phyloP scores from a whole-genome alignment of 1,140 invertebrate species.

The Grapholita molesta region DNA sequence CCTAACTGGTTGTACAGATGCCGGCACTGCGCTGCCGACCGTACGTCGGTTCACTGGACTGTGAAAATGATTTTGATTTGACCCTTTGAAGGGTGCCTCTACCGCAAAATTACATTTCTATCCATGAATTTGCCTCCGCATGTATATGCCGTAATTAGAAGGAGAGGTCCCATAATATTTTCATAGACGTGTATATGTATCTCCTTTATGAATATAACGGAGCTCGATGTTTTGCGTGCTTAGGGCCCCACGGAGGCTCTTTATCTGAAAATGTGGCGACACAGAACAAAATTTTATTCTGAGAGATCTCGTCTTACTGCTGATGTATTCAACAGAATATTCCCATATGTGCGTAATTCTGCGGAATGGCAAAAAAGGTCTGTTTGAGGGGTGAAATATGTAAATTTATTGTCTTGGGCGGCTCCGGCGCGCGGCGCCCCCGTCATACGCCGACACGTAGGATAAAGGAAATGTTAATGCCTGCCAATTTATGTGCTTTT shows the following conservation, averaged over 20 bases:
- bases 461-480: constrained; percentile 78
- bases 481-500: constrained; percentile 75
- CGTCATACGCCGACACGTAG: constrained; percentile 76
- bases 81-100: constrained; percentile 68
- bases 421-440: constrained; percentile 55
- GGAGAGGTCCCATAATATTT: constrained; percentile 21
- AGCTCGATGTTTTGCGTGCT: constrained; percentile 25
- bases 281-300: constrained; percentile 74
- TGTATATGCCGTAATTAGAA: constrained; percentile 36
- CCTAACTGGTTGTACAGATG: constrained; percentile 22
- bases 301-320: constrained; percentile 70
- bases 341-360: constrained; percentile 78
- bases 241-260: constrained; percentile 37
- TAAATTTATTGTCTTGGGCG: constrained; percentile 78
- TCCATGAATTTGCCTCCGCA: constrained; percentile 45
- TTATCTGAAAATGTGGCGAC: constrained; percentile 62
- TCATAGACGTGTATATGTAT: constrained; percentile 17
- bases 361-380: constrained; percentile 77
- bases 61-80: constrained; percentile 78
- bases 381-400: constrained; percentile 78
- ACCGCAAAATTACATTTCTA: constrained; percentile 74
- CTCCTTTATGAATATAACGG: constrained; percentile 17
- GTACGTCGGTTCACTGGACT: constrained; percentile 66
- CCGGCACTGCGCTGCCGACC: constrained; percentile 34
- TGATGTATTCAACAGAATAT: constrained; percentile 77